These are phyloP conservation scores for Lerista edwardsae DNA, from an alignment of 2,797 vertebrate species.

Conservation along the genomic window DNA sequence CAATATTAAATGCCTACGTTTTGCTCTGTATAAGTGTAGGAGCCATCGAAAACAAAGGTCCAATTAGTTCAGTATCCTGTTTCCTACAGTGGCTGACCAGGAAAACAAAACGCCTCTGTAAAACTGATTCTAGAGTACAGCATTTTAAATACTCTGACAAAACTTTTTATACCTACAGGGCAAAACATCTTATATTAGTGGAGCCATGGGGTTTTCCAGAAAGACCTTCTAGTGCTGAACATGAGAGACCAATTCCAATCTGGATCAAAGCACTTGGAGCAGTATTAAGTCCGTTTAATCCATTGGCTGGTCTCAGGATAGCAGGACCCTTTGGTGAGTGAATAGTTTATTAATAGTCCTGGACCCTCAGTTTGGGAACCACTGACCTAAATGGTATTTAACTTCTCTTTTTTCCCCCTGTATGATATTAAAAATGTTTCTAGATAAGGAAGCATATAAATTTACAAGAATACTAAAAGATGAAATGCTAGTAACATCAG, in stretches of 20 bases:
- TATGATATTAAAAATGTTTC: neutral
- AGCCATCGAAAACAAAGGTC: neutral
- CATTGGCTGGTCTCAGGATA: conserved; percentile 90
- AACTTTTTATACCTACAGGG: conserved; percentile 78
- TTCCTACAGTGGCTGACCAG: neutral
- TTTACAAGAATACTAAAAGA: neutral
- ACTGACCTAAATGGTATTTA: neutral
- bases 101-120: neutral
- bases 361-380: no score
- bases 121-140: neutral
- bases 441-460: neutral
- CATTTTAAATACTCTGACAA: conserved; percentile 23
- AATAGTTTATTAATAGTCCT: neutral
- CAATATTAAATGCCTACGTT: neutral
- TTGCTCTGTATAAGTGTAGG: neutral
- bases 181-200: conserved; percentile 91
- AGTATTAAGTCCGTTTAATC: conserved; percentile 91
- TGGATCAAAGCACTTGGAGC: conserved; percentile 96
- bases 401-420: neutral
- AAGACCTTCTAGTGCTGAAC: conserved; percentile 81
- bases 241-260: conserved; percentile 88
- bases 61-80: neutral
- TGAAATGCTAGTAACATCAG: neutral
- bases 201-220: conserved; percentile 97
- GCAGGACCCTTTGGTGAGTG: conserved; percentile 93